Evolutionary conservation across 2,113 vertebrate genomes (phyloP).

Genomic region (Macheiramphus alcinus): DNA sequence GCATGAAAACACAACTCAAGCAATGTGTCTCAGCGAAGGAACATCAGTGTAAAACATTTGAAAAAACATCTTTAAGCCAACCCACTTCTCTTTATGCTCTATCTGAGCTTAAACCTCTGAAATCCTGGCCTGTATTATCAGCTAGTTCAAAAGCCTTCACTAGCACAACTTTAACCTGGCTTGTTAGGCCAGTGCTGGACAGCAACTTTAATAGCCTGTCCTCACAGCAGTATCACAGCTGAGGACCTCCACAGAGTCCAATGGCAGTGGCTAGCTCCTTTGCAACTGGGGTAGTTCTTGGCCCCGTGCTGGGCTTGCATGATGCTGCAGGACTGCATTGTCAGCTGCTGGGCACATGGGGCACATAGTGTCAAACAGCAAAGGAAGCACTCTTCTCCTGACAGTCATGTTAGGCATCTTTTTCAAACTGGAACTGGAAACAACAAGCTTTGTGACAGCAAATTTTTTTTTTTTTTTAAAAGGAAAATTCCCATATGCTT

Average conservation of each 20-base stretch:
- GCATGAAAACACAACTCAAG: neutral
- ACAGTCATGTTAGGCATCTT: neutral
- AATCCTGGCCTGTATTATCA: neutral
- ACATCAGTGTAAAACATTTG: neutral
- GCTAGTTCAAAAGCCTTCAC: neutral
- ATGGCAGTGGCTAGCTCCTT: neutral
- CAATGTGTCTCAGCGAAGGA: neutral
- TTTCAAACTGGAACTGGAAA: neutral
- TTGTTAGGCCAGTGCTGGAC: neutral
- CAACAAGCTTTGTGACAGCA: neutral
- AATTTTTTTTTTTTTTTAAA: no score
- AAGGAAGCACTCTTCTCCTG: neutral
- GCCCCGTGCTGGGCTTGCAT: neutral
- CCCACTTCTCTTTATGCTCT: neutral
- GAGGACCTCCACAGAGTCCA: neutral
- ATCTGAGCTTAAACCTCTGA: neutral
- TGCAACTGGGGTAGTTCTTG: neutral
- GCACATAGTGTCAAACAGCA: neutral
- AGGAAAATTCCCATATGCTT: neutral
- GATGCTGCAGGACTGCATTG: no score
- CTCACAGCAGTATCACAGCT: no score
- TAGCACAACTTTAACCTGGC: neutral
- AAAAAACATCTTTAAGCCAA: neutral
- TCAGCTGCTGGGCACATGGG: neutral
- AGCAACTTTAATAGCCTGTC: neutral